Base-by-base conservation (phyloP, 2,888 invertebrate species). In the Oligia strigilis region DNA sequence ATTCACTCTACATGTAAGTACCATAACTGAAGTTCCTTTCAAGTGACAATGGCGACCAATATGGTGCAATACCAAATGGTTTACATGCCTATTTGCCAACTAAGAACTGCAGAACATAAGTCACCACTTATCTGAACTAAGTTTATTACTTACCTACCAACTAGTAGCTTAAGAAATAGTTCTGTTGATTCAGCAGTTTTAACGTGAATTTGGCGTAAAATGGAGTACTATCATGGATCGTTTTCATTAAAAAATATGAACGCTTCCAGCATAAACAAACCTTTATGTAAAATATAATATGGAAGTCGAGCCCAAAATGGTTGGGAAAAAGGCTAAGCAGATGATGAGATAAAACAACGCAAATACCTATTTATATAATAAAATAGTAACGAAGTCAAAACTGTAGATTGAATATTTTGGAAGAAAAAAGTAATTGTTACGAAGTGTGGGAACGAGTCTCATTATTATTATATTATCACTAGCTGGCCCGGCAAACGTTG, bases 11-110 rank as follows among this genome's bases (percentile, higher is more conserved):
- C 19, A 60, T 67, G 23, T 58, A 29, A 29, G 29, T 29, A 29
- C 29, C 29, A 66, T 6, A 55, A 49, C 49, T 66, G 19, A 70
- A 66, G 75, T 88, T 36, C 73, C 71, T 75, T 75, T 75, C 65
- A 73, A 78, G 67, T 62, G 72, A 88, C 87, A 87, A 84, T 81
- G 43, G 52, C 14, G 14, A 36, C 6, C 23, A 60, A 43, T 65
- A 75, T 87, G 78, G 71, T 72, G 84, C 81, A 87, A 84, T 74
- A 29, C 67, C 75, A 66, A 80, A 71, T 75, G 72, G 66, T 60
- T 13, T 29, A 70, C 75, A 66, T 36, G 64, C 40, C 29, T 64
- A 76, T 72, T 86, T 69, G 74, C 58, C 19, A 77, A 86, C 64
- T 64, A 14, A 69, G 8, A 49, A 62, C 79, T 40, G 40, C 8